Conservation (phyloP, 2,888 invertebrate genomes). For the Sepioteuthis lessoniana region DNA sequence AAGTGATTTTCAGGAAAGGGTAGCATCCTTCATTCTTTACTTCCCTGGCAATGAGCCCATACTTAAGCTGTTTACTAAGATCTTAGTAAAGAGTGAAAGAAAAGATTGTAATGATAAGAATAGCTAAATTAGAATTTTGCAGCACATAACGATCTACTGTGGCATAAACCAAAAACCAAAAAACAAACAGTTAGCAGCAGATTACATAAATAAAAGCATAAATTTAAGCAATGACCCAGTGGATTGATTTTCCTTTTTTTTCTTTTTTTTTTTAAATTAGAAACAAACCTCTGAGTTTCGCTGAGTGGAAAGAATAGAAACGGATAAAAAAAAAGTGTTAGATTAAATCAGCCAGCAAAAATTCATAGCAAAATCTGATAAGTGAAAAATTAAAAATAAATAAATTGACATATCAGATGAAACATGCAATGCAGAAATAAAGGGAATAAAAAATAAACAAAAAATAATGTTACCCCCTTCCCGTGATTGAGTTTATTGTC, state of each 20-base stretch:
- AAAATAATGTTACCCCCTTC: not conserved
- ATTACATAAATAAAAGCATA: not conserved
- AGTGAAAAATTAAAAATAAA: not conserved
- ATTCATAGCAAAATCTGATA: constrained; percentile 8
- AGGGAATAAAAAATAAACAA: not conserved
- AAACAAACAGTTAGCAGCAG: not conserved
- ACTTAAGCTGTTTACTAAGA: too few species aligned
- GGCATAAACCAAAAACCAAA: not conserved
- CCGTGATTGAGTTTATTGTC: not conserved
- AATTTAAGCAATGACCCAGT: constrained; percentile 40
- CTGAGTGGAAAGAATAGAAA: constrained; percentile 40
- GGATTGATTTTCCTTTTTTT: not conserved
- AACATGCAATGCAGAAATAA: not conserved
- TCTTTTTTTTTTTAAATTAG: not conserved
- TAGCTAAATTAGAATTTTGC: not conserved
- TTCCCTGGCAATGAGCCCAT: too few species aligned
- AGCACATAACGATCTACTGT: not conserved
- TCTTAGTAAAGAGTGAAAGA: too few species aligned
- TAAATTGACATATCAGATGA: not conserved
- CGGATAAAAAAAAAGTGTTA: constrained; percentile 25
- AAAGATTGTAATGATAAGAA: not conserved
- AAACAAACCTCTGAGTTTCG: constrained; percentile 47
- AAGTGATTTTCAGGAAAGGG: too few species aligned
- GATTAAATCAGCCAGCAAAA: not conserved
- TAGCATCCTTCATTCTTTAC: too few species aligned